A percentile compares a stretch with the other conserved stretches of the same genome.
phyloP scores from a whole-genome alignment of 2,888 invertebrate species.

The Ectemnius lituratus region DNA sequence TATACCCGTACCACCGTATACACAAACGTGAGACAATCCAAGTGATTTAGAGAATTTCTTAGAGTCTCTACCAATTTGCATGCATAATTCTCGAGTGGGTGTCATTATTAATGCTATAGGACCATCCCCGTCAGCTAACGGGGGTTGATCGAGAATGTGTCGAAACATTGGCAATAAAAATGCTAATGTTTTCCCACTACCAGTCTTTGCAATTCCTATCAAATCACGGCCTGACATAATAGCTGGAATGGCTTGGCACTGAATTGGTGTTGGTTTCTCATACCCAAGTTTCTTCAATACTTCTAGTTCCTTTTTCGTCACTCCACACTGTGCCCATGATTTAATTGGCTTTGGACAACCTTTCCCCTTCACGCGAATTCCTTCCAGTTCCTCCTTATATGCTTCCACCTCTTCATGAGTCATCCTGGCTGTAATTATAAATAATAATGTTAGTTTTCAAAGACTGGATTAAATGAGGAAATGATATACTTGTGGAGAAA shows the following conservation, averaged over 20 bases:
- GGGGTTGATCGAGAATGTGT: constrained; percentile 96
- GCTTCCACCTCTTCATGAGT: constrained; percentile 90
- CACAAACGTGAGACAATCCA: constrained; percentile 93
- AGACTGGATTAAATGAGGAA: neutral
- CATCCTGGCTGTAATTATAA: constrained; percentile 83
- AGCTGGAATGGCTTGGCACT: constrained; percentile 97
- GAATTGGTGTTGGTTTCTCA: constrained; percentile 99
- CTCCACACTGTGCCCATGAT: constrained; percentile 99
- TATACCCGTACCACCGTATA: constrained; percentile 98
- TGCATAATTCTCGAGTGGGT: constrained; percentile 97
- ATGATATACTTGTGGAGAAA: neutral
- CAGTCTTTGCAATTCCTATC: constrained; percentile 99
- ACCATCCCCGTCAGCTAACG: constrained; percentile 97
- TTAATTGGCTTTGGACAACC: constrained; percentile 97
- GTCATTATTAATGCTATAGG: constrained; percentile 98
- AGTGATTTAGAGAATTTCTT: constrained; percentile 95
- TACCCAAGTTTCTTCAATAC: constrained; percentile 93
- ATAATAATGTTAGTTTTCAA: neutral
- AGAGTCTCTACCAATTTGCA: constrained; percentile 98
- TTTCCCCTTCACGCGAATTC: constrained; percentile 96
- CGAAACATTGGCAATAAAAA: constrained; percentile 98
- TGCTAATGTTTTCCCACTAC: constrained; percentile 98
- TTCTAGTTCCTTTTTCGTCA: constrained; percentile 96
- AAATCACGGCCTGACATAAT: constrained; percentile 98
- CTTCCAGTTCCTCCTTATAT: constrained; percentile 94